Base-by-base conservation (phyloP, 2,888 invertebrate species). In the Sympetrum striolatum region DNA sequence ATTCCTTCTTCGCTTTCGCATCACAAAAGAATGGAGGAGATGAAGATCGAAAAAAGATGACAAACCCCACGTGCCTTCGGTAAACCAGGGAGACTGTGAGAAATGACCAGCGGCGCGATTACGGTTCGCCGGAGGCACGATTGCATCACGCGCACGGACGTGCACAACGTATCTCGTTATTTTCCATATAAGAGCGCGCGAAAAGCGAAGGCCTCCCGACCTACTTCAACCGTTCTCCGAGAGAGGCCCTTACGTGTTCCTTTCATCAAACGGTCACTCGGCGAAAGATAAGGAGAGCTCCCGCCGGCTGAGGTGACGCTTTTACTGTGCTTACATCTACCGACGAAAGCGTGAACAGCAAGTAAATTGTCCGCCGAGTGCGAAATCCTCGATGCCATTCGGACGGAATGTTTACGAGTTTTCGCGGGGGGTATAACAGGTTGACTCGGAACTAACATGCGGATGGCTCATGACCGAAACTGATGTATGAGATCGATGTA, bases 241-340 rank as follows among this genome's bases (percentile, higher is more conserved):
- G 60, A 86, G 86, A 86, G 86, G 86, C 37, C 86, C 86, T 86
- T n/a, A 60, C 86, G 86, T n/a, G 60, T 86, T 58, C 60, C 64
- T 86, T 86, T 86, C 86, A 60, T 86, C 86, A 64, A 25, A 60
- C 22, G 37, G 60, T 60, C 60, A 37, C 53, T 22, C 82, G 58
- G 60, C 58, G 8, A 3, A 35, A 73, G 73, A 73, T 73, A 73
- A 86, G 39, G 35, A 60, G 86, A 39, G 60, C n/a, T 86, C 58
- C 82, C 31, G 58, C 25, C 82, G n/a, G 64, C 10, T 64, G 73
- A 73, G 73, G 25, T 31, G 25, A 73, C 73, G 25, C 31, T 25
- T 73, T 39, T 73, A 73, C 73, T 31, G 73, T 73, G 73, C 73
- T 73, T 73, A 73, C 73, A 73, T 73, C 73, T 73, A 73, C 31